Base-by-base conservation (phyloP, 2,113 vertebrate species). In the Hemibagrus wyckioides region DNA sequence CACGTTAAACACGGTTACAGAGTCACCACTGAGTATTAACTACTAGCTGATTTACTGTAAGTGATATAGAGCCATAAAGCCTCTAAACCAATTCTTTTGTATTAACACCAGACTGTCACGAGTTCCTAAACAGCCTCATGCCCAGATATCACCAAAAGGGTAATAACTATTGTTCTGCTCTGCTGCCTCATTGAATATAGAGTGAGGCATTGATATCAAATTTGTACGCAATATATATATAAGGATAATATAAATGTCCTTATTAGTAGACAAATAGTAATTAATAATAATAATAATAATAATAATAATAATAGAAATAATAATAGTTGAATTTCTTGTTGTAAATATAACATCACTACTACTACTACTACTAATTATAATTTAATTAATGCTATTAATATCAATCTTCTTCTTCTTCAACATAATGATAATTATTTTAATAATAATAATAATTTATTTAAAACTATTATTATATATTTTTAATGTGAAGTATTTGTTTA, bases 1-100 rank as follows among this genome's bases (percentile, higher is more conserved):
- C 73, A 67, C 76, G 81, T 50, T 25, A 65, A 88, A 82, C 59
- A 84, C 9, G 54, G 52, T 25, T 44, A 48, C 41, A 41, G 30
- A 80, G 76, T 30, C 7, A 4, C 50, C 1, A 80, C 15, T 3
- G 54, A 59, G 19, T 10, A 80, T 36, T 36, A 39, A 11, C 30
- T 80, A 56, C 30, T 25, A 15, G 1, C 30, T 61, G 8, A 61
- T 28, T 8, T 61, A 61, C 59, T 61, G 23, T 28, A 28, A 57
- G 59, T 28, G 8, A 61, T 8, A 61, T n/a, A 28, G 28, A 61
- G 59, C 44, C 44, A 4, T 48, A 48, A n/a, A n/a, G 5, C 9
- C 25, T 57, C 56, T 57, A 23, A 23, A 57, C 56, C 56, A 48
- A n/a, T n/a, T n/a, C n/a, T n/a, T n/a, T n/a, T n/a, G n/a, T n/a